These are phyloP conservation scores for Cyaniris semiargus DNA, from an alignment of 2,888 invertebrate genomes.

Conservation along the genomic window DNA sequence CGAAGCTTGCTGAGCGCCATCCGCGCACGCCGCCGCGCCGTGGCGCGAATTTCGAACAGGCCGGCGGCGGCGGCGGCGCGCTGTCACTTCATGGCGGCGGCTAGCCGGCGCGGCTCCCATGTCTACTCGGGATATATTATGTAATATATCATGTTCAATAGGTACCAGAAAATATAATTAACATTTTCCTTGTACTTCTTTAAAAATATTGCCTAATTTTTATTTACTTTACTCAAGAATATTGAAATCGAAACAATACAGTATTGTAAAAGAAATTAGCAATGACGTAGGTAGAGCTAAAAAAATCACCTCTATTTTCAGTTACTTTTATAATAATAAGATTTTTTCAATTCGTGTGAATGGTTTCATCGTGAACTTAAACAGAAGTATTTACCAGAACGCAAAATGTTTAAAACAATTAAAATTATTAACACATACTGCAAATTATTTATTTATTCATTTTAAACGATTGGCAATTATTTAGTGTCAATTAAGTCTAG, in stretches of 20 bases:
- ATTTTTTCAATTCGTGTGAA: neutral
- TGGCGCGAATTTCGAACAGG: no score
- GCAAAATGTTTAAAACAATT: conserved; percentile 1
- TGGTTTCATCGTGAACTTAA: neutral
- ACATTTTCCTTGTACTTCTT: no score
- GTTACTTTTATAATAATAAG: neutral
- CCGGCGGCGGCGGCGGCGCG: no score
- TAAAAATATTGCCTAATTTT: no score
- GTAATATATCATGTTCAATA: neutral
- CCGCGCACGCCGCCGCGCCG: no score
- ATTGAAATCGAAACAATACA: neutral
- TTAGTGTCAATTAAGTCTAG: conserved; percentile 29
- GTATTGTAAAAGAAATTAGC: neutral
- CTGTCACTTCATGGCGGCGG: no score
- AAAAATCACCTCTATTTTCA: neutral
- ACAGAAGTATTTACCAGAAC: neutral
- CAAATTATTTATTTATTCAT: conserved; percentile 27
- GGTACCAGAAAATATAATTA: no score
- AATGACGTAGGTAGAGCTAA: neutral
- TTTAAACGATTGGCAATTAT: conserved; percentile 29
- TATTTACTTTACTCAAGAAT: neutral
- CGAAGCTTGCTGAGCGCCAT: no score
- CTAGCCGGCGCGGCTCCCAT: no score
- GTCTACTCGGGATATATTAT: no score
- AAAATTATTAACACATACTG: conserved; percentile 13